Percentiles rank a stretch among this genome's conserved stretches.
These are phyloP conservation scores for Leptestheria dahalacensis DNA, from an alignment of 1,140 invertebrate species.

Conservation along the genomic window DNA sequence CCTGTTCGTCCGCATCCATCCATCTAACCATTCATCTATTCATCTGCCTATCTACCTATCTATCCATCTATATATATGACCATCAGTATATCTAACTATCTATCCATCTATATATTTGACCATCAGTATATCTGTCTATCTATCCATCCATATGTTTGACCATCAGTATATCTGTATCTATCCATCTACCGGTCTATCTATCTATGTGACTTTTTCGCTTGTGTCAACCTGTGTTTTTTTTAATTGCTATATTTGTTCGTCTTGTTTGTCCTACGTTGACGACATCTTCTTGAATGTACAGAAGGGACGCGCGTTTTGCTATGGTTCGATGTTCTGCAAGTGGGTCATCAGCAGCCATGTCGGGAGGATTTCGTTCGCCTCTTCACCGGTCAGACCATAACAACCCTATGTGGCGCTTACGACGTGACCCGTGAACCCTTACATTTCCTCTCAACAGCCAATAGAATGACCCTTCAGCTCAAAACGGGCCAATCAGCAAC, in stretches of 20 bases:
- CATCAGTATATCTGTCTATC: too few species aligned
- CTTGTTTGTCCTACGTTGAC: too few species aligned
- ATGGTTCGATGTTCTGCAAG: background rate
- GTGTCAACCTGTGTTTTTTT: background rate
- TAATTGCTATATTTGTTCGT: too few species aligned
- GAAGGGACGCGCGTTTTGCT: background rate
- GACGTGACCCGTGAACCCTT: background rate
- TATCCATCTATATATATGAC: too few species aligned
- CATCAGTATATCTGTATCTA: too few species aligned
- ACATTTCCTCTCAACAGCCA: conserved; percentile 40
- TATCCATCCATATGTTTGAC: too few species aligned
- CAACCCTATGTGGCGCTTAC: background rate
- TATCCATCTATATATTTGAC: too few species aligned
- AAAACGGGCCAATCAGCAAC: conserved; percentile 38
- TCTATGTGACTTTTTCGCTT: background rate
- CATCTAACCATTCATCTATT: too few species aligned
- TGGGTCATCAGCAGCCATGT: background rate
- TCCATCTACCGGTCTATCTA: background rate
- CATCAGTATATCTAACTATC: too few species aligned
- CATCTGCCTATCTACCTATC: too few species aligned
- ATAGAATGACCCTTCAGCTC: conserved; percentile 38
- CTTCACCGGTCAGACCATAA: background rate
- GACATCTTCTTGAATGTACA: too few species aligned
- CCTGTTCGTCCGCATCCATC: too few species aligned
- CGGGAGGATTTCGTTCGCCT: conserved; percentile 6